Percentiles rank a stretch among this genome's conserved stretches.
phyloP scores from a whole-genome alignment of 2,797 vertebrate genomes.

The Aeoliscus strigatus region DNA sequence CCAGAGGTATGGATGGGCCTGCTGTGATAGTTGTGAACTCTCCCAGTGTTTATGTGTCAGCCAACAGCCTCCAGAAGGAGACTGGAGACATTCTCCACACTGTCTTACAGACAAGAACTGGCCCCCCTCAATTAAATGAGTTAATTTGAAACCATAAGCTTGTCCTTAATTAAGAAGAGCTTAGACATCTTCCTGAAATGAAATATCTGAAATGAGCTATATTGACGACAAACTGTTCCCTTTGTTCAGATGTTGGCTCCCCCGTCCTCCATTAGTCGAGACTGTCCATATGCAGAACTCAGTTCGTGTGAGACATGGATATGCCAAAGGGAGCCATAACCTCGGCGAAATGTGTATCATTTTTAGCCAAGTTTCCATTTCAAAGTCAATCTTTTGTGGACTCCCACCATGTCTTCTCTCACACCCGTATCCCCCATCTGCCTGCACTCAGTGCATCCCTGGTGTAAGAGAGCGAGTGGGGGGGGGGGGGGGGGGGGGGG shows the following conservation, averaged over 20 bases:
- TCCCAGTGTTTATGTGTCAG: conserved; percentile 69
- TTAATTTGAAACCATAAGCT: conserved; percentile 82
- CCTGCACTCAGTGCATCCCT: conserved; percentile 58
- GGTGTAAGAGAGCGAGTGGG: conserved; percentile 58
- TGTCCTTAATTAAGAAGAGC: conserved; percentile 79
- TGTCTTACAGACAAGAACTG: conserved; percentile 60
- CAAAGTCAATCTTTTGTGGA: conserved; percentile 61
- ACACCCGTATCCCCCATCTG: conserved; percentile 46
- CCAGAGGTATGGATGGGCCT: conserved; percentile 69
- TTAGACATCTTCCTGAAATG: conserved; percentile 77
- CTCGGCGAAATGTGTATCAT: conserved; percentile 45
- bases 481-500: no score
- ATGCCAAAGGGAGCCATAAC: conserved; percentile 42
- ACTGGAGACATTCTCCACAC: conserved; percentile 69
- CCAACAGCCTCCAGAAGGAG: conserved; percentile 70
- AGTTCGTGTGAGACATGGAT: conserved; percentile 33
- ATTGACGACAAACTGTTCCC: conserved; percentile 68
- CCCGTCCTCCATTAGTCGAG: conserved; percentile 40
- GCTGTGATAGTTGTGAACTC: conserved; percentile 74
- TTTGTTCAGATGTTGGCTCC: conserved; percentile 55
- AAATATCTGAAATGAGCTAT: conserved; percentile 76
- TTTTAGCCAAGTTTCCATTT: conserved; percentile 64
- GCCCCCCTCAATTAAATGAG: conserved; percentile 75
- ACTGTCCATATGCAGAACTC: conserved; percentile 36
- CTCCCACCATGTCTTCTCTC: conserved; percentile 56